Percentiles rank a stretch among this genome's conserved stretches.
phyloP scores from a whole-genome alignment of 2,797 vertebrate genomes.

The Bryconaethiops microstoma region DNA sequence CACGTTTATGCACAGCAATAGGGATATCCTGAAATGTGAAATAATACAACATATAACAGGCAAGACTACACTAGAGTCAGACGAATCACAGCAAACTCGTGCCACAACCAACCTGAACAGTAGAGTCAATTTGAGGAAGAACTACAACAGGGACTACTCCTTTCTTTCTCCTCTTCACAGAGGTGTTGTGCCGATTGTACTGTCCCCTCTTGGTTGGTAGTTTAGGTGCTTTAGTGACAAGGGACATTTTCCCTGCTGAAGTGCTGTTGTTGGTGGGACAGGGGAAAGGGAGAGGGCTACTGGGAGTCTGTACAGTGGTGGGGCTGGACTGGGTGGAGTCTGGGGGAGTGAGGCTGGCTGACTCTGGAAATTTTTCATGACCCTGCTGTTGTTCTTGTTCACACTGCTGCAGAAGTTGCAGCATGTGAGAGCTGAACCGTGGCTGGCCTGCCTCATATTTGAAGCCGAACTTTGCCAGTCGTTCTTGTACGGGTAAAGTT shows the following conservation, averaged over 20 bases:
- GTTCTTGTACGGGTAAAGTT: constrained; percentile 81
- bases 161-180: constrained; percentile 70
- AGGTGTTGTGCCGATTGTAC: neutral
- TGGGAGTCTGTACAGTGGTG: constrained; percentile 25
- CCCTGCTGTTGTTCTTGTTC: constrained; percentile 73
- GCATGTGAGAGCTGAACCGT: constrained; percentile 84
- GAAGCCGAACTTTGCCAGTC: constrained; percentile 88
- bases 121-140: constrained; percentile 29
- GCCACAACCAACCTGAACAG: constrained; percentile 14
- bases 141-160: constrained; percentile 63
- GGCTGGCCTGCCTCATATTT: constrained; percentile 85
- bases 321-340: constrained; percentile 64
- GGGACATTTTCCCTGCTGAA: constrained; percentile 63
- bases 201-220: constrained; percentile 29
- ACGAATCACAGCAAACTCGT: neutral
- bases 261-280: constrained; percentile 60
- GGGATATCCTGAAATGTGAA: constrained; percentile 57
- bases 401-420: constrained; percentile 59
- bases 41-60: neutral
- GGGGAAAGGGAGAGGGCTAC: neutral
- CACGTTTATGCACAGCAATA: constrained; percentile 44
- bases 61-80: neutral
- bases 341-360: constrained; percentile 59
- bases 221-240: constrained; percentile 52
- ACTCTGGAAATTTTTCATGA: constrained; percentile 42